Percentiles rank a stretch among this genome's conserved stretches.
phyloP scores from a whole-genome alignment of 2,797 vertebrate genomes.

The Dryobates pubescens region DNA sequence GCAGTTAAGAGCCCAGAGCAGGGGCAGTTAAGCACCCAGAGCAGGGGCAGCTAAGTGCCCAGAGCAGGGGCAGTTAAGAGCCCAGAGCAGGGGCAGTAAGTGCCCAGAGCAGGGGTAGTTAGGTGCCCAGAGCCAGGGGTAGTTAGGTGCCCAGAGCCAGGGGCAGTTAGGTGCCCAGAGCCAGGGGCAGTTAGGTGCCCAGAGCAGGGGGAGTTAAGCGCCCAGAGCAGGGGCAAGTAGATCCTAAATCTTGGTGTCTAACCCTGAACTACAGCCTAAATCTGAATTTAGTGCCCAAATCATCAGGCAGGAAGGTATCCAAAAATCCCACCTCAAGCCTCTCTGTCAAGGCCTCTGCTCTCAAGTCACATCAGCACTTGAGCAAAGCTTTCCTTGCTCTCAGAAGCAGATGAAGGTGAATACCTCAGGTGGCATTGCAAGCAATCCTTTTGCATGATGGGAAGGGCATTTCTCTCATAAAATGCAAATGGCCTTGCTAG shows the following conservation, averaged over 20 bases:
- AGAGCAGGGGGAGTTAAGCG: no score
- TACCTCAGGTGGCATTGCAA: neutral
- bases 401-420: neutral
- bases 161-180: no score
- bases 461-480: slow-evolving; percentile 19
- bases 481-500: neutral
- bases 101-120: no score
- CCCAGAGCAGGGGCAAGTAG: neutral
- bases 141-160: no score
- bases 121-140: no score
- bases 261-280: no score
- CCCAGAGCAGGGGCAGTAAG: no score
- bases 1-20: no score
- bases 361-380: neutral
- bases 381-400: neutral
- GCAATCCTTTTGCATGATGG: neutral
- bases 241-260: no score
- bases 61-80: neutral
- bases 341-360: neutral
- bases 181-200: no score
- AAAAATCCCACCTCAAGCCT: neutral
- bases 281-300: neutral
- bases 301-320: neutral
- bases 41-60: neutral
- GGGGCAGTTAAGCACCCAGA: no score